phyloP scores from a whole-genome alignment of 2,797 vertebrate genomes.

The Ara ararauna region DNA sequence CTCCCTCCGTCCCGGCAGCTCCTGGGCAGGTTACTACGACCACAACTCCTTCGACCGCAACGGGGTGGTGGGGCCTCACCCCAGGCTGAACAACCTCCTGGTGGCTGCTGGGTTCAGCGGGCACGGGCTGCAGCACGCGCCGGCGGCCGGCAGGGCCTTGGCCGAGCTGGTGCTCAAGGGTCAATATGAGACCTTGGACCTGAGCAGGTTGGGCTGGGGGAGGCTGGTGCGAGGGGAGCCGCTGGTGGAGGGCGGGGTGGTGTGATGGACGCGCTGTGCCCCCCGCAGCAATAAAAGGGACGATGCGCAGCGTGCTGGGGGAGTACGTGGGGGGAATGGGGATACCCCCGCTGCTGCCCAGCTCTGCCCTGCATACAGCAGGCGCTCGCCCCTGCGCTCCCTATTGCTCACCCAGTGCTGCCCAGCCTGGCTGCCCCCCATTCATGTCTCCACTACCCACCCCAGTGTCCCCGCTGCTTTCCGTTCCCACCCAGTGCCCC shows the following conservation, averaged over 20 bases:
- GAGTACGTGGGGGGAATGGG: too few species aligned
- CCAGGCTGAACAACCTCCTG: background rate
- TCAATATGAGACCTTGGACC: background rate
- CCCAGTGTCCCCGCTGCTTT: too few species aligned
- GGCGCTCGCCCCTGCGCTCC: too few species aligned
- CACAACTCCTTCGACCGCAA: slow-evolving; percentile 7
- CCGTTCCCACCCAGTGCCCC: too few species aligned
- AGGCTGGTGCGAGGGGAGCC: background rate
- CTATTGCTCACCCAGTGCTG: background rate
- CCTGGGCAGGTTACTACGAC: slow-evolving; percentile 1
- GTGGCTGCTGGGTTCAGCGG: background rate
- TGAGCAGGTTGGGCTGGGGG: background rate
- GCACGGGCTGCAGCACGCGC: background rate
- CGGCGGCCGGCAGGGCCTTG: background rate
- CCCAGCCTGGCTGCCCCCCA: background rate
- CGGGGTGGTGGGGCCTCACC: background rate
- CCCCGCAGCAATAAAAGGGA: too few species aligned
- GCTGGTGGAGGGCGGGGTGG: rapidly evolving
- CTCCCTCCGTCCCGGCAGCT: background rate
- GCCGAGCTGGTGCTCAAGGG: background rate
- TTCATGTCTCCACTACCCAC: too few species aligned
- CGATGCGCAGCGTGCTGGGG: too few species aligned
- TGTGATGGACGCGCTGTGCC: too few species aligned
- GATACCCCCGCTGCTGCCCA: rapidly evolving
- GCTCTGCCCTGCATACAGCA: background rate